These are phyloP conservation scores for Tinea semifulvella DNA, from an alignment of 2,888 invertebrate species.

Conservation along the genomic window DNA sequence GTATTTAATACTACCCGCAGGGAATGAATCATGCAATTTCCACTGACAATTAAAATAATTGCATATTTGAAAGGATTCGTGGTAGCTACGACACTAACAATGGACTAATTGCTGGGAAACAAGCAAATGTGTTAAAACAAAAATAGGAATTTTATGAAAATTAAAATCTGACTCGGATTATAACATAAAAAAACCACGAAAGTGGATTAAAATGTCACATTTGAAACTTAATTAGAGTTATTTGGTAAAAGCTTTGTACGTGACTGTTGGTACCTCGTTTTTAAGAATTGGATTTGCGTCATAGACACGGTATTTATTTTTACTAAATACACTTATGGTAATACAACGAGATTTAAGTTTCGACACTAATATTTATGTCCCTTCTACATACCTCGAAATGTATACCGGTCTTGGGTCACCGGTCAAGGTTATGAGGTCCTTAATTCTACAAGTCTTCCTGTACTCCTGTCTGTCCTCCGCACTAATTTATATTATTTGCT, in stretches of 20 bases:
- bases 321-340: no score
- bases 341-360: no score
- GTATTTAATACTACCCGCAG: neutral
- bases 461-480: no score
- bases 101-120: neutral
- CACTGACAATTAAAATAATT: slow-evolving; percentile 7
- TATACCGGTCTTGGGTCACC: no score
- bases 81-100: neutral
- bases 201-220: slow-evolving; percentile 9
- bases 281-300: slow-evolving; percentile 2
- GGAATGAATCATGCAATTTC: neutral
- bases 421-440: no score
- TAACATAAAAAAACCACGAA: slow-evolving; percentile 1
- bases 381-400: no score
- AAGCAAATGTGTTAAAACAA: neutral
- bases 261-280: neutral
- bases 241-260: neutral
- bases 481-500: no score
- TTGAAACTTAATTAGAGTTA: slow-evolving; percentile 3
- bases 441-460: no score
- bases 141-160: slow-evolving; percentile 6
- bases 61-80: slow-evolving; percentile 10
- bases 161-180: slow-evolving; percentile 7
- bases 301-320: no score
- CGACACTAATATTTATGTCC: no score